These are phyloP conservation scores for Sussaba pulchella DNA, from an alignment of 2,888 invertebrate genomes.

Conservation along the genomic window DNA sequence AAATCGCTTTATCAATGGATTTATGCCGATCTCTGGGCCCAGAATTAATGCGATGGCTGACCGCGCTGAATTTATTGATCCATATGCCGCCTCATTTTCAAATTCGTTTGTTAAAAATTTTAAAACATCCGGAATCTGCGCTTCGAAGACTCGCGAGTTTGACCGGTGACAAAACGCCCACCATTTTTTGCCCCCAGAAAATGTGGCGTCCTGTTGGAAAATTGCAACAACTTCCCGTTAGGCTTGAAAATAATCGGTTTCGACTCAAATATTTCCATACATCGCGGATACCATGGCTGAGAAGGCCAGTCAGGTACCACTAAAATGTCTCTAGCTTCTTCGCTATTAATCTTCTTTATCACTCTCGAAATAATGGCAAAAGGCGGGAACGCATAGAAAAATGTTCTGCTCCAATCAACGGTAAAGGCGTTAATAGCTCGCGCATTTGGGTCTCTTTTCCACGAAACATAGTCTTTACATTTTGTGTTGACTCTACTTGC, in stretches of 20 bases:
- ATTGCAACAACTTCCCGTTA: no score
- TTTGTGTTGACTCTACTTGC: conserved; percentile 14
- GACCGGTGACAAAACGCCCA: no score
- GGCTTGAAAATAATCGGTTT: conserved; percentile 7
- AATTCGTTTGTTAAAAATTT: no score
- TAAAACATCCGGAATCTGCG: no score
- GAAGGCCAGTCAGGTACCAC: conserved; percentile 49
- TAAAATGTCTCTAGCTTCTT: conserved; percentile 50
- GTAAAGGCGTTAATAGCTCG: conserved; percentile 59
- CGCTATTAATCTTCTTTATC: conserved; percentile 53
- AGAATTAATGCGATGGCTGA: conserved; percentile 56
- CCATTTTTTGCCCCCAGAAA: no score
- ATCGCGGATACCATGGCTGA: conserved; percentile 38
- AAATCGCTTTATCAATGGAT: conserved; percentile 66
- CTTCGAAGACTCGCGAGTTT: no score
- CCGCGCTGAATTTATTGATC: no score
- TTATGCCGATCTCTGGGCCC: conserved; percentile 58
- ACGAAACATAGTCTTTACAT: conserved; percentile 46
- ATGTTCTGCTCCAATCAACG: conserved; percentile 54
- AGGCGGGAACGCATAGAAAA: conserved; percentile 65
- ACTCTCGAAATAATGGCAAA: conserved; percentile 50
- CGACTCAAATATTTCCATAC: neutral
- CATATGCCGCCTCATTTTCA: no score
- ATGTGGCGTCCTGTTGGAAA: no score
- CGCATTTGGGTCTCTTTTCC: conserved; percentile 55